Evolutionary conservation across 2,113 vertebrate genomes (phyloP).

Genomic region (Conger conger): DNA sequence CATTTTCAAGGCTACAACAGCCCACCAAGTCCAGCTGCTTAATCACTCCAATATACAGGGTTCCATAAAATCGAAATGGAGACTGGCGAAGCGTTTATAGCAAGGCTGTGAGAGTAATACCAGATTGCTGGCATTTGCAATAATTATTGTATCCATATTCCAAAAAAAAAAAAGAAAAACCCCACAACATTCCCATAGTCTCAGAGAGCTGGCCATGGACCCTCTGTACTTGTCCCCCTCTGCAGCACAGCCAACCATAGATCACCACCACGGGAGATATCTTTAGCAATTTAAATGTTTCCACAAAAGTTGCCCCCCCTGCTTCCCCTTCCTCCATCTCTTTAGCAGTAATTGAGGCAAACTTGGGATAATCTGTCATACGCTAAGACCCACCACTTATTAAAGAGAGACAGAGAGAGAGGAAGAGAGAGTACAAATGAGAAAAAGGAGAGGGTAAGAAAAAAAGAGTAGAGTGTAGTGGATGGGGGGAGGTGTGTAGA

Average conservation of each 20-base stretch:
- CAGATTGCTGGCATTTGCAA: not conserved
- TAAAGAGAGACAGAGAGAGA: constrained; percentile 60
- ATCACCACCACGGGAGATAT: constrained; percentile 68
- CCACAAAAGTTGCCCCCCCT: constrained; percentile 59
- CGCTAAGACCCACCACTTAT: constrained; percentile 74
- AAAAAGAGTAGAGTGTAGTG: constrained; percentile 55
- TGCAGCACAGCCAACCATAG: constrained; percentile 45
- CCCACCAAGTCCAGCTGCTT: not conserved
- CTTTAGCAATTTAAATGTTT: constrained; percentile 87
- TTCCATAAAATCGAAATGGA: not conserved
- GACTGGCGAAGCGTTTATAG: not conserved
- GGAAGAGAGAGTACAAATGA: constrained; percentile 55
- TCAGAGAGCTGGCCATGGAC: constrained; percentile 1
- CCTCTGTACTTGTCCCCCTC: constrained; percentile 31
- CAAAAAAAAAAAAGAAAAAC: constrained; percentile 8
- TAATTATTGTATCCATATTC: constrained; percentile 7
- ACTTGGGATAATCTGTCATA: constrained; percentile 75
- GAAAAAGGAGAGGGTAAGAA: constrained; percentile 43
- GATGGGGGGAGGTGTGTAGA: not conserved
- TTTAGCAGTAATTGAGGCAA: constrained; percentile 76
- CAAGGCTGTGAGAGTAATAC: not conserved
- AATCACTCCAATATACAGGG: not conserved
- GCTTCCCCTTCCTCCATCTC: constrained; percentile 64
- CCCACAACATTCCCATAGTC: constrained; percentile 13
- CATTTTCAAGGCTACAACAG: not conserved